phyloP scores from a whole-genome alignment of 2,113 vertebrate genomes.

The Trogon surrucura region DNA sequence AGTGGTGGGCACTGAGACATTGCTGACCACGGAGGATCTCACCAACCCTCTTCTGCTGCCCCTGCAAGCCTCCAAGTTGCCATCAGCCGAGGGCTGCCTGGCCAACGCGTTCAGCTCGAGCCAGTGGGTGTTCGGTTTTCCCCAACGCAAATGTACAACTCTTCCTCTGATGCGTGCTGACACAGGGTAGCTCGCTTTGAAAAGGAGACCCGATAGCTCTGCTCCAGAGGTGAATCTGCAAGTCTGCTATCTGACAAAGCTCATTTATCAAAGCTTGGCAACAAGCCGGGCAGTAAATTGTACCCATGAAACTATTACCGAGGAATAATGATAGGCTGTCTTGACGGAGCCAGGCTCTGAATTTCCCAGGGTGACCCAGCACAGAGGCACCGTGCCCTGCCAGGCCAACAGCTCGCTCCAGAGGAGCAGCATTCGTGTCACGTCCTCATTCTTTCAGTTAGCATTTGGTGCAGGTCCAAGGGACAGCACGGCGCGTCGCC shows the following conservation, averaged over 20 bases:
- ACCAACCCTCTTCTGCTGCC: neutral
- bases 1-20: neutral
- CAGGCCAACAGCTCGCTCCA: neutral
- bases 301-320: neutral
- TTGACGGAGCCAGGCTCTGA: neutral
- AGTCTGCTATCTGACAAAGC: constrained; percentile 53
- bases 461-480: neutral
- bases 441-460: neutral
- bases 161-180: constrained; percentile 34
- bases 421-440: accelerated
- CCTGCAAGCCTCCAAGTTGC: neutral
- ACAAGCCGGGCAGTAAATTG: constrained; percentile 23
- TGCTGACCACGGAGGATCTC: neutral
- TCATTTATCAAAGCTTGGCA: constrained; percentile 62
- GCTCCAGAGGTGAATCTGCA: constrained; percentile 33
- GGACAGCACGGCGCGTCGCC: neutral
- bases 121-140: neutral
- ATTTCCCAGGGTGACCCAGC: neutral
- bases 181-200: neutral
- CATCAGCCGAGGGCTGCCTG: neutral
- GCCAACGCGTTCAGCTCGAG: neutral
- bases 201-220: constrained; percentile 35
- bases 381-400: neutral
- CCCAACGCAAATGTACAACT: neutral
- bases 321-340: neutral